Base-by-base conservation (phyloP, 2,113 vertebrate genomes). In the Amphilophus citrinellus region DNA sequence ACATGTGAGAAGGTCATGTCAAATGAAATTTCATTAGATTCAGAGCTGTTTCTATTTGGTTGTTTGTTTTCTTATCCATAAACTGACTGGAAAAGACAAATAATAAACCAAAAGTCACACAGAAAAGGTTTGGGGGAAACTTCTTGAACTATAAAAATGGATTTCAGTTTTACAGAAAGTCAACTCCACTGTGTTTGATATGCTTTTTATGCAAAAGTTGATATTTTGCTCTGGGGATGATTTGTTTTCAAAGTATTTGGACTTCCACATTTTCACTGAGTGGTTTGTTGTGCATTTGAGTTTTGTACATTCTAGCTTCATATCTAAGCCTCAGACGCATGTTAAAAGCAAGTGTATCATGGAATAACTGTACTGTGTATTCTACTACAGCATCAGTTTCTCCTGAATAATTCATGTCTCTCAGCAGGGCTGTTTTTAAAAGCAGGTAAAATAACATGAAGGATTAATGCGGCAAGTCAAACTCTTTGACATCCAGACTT, bases 371-470 rank as follows among this genome's bases (percentile, higher is more conserved):
- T 27, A 47, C 42, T 68, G 42, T 50, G 65, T 44, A 30, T 50
- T 71, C 18, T 71, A 71, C 50, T 44, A 44, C 44, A 50, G 66
- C 66, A 71, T 71, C 66, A 18, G 24, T 30, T 20, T 11, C 65
- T 71, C 65, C 30, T 50, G 15, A 39, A 50, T 7, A 50, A 3
- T 50, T 20, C 2, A 11, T 30, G 22, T 24, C 3, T 2, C 9
- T 30, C 27, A 68, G 32, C 47, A 68, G 42, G 42, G n/a, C 66
- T 42, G 65, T 1, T 78, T 35, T 57, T 71, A 68, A 76, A 61
- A 22, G 18, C 0, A 62, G 24, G 0, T 13, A 10, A 77, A 32
- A 62, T 2, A 2, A 32, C 60, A 58, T 3, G 0, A 0, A 80
- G 53, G 58, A 30, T 82, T 42, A 20, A 61, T 73, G 20, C 13